phyloP scores from a whole-genome alignment of 2,797 vertebrate species.

The Manis crassicaudata region DNA sequence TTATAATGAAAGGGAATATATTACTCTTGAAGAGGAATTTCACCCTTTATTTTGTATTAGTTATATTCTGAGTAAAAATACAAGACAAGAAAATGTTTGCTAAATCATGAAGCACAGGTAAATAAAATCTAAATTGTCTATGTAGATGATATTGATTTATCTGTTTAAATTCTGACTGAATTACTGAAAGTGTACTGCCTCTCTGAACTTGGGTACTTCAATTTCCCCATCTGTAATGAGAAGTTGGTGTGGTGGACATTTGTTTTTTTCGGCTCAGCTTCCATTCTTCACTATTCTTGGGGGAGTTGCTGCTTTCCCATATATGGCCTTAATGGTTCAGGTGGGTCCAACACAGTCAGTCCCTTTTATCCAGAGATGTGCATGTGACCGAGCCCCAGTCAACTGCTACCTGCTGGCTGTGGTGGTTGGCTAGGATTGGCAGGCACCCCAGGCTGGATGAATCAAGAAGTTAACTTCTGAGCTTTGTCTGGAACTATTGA shows the following conservation, averaged over 20 bases:
- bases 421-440: not conserved
- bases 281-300: not conserved
- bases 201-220: not conserved
- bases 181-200: not conserved
- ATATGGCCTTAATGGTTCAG: not conserved
- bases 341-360: not conserved
- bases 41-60: not conserved
- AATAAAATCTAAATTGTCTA: not conserved
- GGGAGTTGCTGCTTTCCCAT: not conserved
- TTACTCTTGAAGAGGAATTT: not conserved
- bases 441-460: not conserved
- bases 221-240: not conserved
- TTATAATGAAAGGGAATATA: not conserved
- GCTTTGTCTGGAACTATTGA: not conserved
- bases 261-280: not conserved
- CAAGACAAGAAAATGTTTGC: not conserved
- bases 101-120: not conserved
- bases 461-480: not conserved
- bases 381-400: not conserved
- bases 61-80: slow-evolving; percentile 47
- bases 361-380: not conserved
- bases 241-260: not conserved
- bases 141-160: not conserved
- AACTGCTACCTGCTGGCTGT: not conserved
- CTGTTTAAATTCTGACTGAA: slow-evolving; percentile 30